Conservation (phyloP, 2,888 invertebrate genomes). For the Monochamus alternatus region DNA sequence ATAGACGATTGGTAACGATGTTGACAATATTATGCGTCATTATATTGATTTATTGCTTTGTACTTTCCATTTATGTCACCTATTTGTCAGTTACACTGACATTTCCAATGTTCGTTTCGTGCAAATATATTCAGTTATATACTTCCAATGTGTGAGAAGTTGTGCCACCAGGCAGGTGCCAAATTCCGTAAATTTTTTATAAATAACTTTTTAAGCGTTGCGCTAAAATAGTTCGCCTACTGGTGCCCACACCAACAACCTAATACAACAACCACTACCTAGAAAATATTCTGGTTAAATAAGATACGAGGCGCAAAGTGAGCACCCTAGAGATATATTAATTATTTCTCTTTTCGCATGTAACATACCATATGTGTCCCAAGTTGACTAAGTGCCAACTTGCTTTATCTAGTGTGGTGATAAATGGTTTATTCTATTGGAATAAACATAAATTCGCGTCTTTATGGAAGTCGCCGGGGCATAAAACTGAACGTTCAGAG, state of each 20-base stretch:
- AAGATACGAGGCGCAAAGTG: neutral
- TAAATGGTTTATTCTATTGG: conserved; percentile 22
- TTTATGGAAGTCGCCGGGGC: conserved; percentile 24
- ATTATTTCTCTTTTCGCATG: conserved; percentile 1
- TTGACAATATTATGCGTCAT: too few relatives aligned
- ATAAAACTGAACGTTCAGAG: conserved; percentile 15
- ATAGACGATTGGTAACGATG: too few relatives aligned
- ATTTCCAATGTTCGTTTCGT: too few relatives aligned
- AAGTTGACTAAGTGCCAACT: conserved; percentile 14
- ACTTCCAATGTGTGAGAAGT: too few relatives aligned
- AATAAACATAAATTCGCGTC: conserved; percentile 25
- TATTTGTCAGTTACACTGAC: too few relatives aligned
- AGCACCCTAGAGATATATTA: neutral
- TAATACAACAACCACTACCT: neutral
- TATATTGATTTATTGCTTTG: too few relatives aligned
- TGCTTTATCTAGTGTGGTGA: conserved; percentile 12
- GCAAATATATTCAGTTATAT: too few relatives aligned
- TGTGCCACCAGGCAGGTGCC: too few relatives aligned
- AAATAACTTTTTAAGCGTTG: too few relatives aligned
- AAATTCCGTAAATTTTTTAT: too few relatives aligned
- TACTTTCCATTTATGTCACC: too few relatives aligned
- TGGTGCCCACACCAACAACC: neutral
- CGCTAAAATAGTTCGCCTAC: too few relatives aligned
- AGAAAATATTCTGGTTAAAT: neutral
- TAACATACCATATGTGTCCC: conserved; percentile 11